A percentile compares a stretch with the other conserved stretches of the same genome.
phyloP scores from a whole-genome alignment of 2,113 vertebrate genomes.

The Amazona guildingii region DNA sequence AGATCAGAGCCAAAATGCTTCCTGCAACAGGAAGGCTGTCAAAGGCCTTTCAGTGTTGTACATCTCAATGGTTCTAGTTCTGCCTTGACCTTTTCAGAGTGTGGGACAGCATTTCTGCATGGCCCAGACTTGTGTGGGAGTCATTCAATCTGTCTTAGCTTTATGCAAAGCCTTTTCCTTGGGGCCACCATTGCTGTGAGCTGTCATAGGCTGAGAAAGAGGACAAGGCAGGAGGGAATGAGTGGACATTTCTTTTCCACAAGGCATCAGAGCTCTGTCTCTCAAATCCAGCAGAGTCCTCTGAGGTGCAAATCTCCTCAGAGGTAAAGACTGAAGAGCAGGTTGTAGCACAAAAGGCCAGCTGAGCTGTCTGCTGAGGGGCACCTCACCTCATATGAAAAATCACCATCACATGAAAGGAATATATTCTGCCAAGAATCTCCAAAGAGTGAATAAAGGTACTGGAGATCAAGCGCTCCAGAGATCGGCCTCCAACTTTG shows the following conservation, averaged over 20 bases:
- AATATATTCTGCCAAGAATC: background rate
- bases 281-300: background rate
- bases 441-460: background rate
- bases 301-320: background rate
- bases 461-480: background rate
- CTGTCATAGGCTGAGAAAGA: background rate
- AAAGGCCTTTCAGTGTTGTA: background rate
- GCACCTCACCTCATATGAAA: background rate
- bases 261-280: background rate
- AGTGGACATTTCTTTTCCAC: background rate
- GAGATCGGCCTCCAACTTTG: background rate
- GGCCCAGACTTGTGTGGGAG: background rate
- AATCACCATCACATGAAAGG: background rate
- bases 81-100: background rate
- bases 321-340: background rate
- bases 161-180: background rate
- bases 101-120: background rate
- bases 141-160: background rate
- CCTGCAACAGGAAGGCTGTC: accelerated
- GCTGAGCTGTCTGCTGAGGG: background rate
- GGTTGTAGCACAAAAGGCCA: background rate
- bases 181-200: background rate
- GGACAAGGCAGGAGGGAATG: background rate
- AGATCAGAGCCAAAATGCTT: background rate
- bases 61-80: background rate